Base-by-base conservation (phyloP, 1,140 invertebrate species). In the Euglossa dilemma region DNA sequence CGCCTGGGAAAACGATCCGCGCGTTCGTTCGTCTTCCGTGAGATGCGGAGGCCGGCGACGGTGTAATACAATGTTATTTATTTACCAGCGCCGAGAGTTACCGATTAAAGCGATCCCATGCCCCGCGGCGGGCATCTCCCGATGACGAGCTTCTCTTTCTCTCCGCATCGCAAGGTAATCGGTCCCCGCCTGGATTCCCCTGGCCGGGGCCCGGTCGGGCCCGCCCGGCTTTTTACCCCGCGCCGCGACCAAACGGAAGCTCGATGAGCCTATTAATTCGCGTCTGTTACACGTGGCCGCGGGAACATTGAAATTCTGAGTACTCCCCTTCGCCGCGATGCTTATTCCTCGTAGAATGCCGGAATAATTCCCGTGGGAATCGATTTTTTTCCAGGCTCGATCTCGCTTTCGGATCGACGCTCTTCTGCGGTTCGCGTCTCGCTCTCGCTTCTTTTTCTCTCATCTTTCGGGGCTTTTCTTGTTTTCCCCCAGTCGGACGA, bases 1-100 rank as follows among this genome's bases (percentile, higher is more conserved):
- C 78, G 87, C 86, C 86, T 88, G 86, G 87, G 87, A 88, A 88
- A 88, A 87, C 83, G 87, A 87, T 87, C 45, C 71, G 54, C 63
- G 61, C 20, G 79, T 85, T 87, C 86, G 86, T 85, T 77, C 83
- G 83, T 87, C 78, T 85, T 85, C 83, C 86, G 81, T 85, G 78
- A 70, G 87, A 87, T 66, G 83, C 86, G 78, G 77, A 80, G 73
- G 67, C 78, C 78, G 14, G 71, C 54, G 73, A 81, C 56, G 67
- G 45, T 78, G 66, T 80, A 80, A 71, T 74, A 69, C 72, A 50
- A 61, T 76, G 61, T 88, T 87, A 85, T 87, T 87, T 87, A 88
- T 88, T 87, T 85, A 81, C 76, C 63, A 28, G 28, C 43, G 2
- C 2, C 23, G 50, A 83, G 61, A 59, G 71, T 74, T 59, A 80